Evolutionary conservation across 2,797 vertebrate genomes (phyloP).

Genomic region (Oreortyx pictus): DNA sequence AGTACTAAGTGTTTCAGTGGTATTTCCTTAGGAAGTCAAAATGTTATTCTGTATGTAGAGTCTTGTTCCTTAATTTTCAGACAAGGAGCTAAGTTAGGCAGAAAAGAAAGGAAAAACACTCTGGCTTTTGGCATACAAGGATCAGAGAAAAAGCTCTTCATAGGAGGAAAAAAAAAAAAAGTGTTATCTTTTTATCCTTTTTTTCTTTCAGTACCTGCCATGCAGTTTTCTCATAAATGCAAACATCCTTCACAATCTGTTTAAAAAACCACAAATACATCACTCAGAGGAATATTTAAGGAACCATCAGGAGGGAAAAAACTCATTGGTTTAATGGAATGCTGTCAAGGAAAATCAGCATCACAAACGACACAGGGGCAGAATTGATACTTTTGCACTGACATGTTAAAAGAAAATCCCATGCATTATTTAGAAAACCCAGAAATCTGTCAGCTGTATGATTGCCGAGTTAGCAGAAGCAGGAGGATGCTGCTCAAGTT

Average conservation of each 20-base stretch:
- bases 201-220: constrained; percentile 65
- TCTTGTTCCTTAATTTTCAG: constrained; percentile 68
- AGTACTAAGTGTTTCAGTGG: constrained; percentile 69
- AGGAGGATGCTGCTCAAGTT: constrained; percentile 77
- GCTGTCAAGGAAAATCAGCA: constrained; percentile 87
- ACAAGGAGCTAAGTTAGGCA: constrained; percentile 60
- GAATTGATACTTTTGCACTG: constrained; percentile 87
- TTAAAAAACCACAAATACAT: constrained; percentile 83
- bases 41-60: constrained; percentile 63
- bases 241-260: constrained; percentile 80
- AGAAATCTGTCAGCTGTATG: constrained; percentile 85
- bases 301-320: constrained; percentile 79
- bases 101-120: constrained; percentile 49
- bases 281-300: constrained; percentile 81
- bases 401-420: constrained; percentile 88
- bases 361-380: constrained; percentile 83
- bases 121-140: constrained; percentile 3
- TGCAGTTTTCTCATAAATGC: constrained; percentile 76
- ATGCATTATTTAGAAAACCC: constrained; percentile 88
- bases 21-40: constrained; percentile 75
- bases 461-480: constrained; percentile 88
- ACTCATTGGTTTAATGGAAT: constrained; percentile 89
- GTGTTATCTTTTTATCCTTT: constrained; percentile 61
- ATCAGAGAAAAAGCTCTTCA: constrained; percentile 49
- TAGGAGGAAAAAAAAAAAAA: not conserved